These are phyloP conservation scores for Entomobrya multifasciata DNA, from an alignment of 2,888 invertebrate species.

Conservation along the genomic window DNA sequence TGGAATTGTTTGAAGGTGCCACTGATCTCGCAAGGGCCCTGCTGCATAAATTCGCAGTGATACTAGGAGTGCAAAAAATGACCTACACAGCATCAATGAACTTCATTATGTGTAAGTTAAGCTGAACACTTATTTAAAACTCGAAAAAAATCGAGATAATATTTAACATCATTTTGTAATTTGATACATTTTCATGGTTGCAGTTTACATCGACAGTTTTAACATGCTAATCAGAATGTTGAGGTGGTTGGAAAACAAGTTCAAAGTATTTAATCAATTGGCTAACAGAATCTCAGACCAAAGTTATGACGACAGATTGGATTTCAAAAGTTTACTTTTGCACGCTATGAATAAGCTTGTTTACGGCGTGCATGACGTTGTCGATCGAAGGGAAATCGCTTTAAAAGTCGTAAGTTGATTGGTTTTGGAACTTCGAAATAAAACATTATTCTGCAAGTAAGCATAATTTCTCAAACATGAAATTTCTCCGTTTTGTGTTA, in stretches of 20 bases:
- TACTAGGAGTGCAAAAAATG: constrained; percentile 60
- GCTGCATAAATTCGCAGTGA: constrained; percentile 70
- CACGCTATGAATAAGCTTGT: constrained; percentile 67
- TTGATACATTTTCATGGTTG: not conserved
- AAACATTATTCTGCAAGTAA: no score
- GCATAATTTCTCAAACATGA: no score
- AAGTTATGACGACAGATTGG: constrained; percentile 41
- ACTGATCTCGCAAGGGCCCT: constrained; percentile 63
- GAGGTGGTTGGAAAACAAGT: constrained; percentile 65
- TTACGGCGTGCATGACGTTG: constrained; percentile 53
- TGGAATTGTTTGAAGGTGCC: constrained; percentile 65
- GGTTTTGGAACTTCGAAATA: no score
- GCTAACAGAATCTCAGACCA: constrained; percentile 49
- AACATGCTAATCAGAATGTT: constrained; percentile 66
- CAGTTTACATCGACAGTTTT: constrained; percentile 69
- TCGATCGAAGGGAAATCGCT: constrained; percentile 30
- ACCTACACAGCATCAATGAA: constrained; percentile 66
- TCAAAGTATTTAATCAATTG: constrained; percentile 64
- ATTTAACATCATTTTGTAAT: no score
- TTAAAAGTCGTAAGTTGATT: constrained; percentile 62
- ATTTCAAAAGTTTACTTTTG: constrained; percentile 63
- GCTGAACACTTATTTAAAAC: not conserved
- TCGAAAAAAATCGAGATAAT: not conserved
- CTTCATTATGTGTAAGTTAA: constrained; percentile 69
- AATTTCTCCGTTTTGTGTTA: not conserved